Base-by-base conservation (phyloP, 2,797 vertebrate genomes). In the Moxostoma hubbsi region DNA sequence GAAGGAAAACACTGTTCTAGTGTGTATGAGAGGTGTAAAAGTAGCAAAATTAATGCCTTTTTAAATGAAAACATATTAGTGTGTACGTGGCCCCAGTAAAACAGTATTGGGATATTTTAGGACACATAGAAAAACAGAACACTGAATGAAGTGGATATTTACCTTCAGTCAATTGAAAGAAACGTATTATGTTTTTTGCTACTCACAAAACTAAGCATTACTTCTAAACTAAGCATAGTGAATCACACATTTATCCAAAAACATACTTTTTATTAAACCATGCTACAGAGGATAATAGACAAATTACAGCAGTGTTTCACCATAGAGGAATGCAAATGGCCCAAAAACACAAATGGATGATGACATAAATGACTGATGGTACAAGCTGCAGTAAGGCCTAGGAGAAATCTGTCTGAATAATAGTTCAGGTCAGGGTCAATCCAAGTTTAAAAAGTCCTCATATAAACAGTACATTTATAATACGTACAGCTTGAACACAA, bases 221-320 rank as follows among this genome's bases (percentile, higher is more conserved):
- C 63, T 46, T 65, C 46, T 46, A 45, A 8, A 7, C 45, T 58
- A 51, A 73, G 1, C 49, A 57, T 11, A 72, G 18, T 49, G 8
- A 72, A 18, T 58, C 58, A 79, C 11, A 64, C n/a, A 67, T 0
- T 45, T 64, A 13, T 15, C 66, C 15, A 79, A 75, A 83, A 80
- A 62, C 55, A 66, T 24, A 18, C 5, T 77, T 83, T 36, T 83
- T 83, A 80, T 80, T 80, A 58, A 71, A 83, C 73, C 70, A 80
- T 80, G 75, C 77, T 80, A 73, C 68, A 80, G 46, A 68, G 51
- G 50, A 64, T 61, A 71, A 71, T 58, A 57, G 77, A 68, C 63
- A 57, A 13, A 58, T 55, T 9, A 69, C 73, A 73, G 49, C 11
- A 72, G 63, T 47, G 47, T 51, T 55, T 73, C 46, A 54, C 80